These are phyloP conservation scores for Smittia aterrima DNA, from an alignment of 2,888 invertebrate species.

Conservation along the genomic window DNA sequence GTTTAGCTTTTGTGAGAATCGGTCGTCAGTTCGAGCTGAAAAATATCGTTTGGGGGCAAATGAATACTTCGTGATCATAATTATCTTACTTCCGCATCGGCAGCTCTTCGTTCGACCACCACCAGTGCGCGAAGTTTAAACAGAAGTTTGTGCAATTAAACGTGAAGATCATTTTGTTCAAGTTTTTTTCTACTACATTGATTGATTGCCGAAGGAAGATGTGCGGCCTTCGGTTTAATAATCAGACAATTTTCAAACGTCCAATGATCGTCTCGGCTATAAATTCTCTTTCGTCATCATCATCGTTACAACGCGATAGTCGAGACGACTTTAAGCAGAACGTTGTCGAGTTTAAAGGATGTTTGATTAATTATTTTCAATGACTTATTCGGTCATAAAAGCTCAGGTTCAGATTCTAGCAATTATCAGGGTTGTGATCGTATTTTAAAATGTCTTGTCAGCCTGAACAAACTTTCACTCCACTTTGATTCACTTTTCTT, in stretches of 20 bases:
- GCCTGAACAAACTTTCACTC: neutral
- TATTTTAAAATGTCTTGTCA: neutral
- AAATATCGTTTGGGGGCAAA: neutral
- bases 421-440: no score
- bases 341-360: no score
- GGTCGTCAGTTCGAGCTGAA: neutral
- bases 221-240: no score
- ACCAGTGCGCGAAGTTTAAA: neutral
- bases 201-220: no score
- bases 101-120: neutral
- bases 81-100: neutral
- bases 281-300: no score
- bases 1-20: neutral
- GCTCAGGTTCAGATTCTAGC: no score
- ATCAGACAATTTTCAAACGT: no score
- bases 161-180: neutral
- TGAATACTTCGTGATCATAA: neutral
- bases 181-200: neutral
- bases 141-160: neutral
- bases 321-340: no score
- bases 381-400: no score
- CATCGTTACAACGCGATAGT: no score
- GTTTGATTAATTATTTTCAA: no score
- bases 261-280: no score
- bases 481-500: neutral